These are phyloP conservation scores for Chrysochloris asiatica DNA, from an alignment of 2,113 vertebrate genomes.

Conservation along the genomic window DNA sequence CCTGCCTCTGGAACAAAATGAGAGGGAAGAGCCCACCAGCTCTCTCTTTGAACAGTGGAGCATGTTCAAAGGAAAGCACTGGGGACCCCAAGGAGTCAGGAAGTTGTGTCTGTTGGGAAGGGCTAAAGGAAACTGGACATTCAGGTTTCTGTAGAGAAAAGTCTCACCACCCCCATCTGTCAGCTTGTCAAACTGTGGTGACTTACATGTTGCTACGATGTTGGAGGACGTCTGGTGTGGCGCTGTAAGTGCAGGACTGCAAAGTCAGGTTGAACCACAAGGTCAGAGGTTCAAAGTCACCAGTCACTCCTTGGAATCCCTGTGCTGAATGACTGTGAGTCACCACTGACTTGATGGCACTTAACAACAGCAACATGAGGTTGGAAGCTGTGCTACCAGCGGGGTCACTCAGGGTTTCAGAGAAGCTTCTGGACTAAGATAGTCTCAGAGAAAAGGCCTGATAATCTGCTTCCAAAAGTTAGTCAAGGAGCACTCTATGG, in stretches of 20 bases:
- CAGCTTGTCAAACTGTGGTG: not conserved
- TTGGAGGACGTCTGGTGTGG: no score
- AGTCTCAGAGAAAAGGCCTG: not conserved
- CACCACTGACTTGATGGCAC: no score
- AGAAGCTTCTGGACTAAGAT: not conserved
- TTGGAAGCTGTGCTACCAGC: not conserved
- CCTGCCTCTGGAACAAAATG: constrained; percentile 53
- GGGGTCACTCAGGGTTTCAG: not conserved
- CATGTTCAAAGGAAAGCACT: not conserved
- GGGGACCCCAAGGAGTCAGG: not conserved
- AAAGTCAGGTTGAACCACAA: no score
- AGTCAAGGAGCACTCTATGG: not conserved
- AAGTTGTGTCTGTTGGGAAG: not conserved
- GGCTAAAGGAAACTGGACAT: not conserved
- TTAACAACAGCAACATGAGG: no score
- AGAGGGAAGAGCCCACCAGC: constrained; percentile 32
- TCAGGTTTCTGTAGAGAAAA: not conserved
- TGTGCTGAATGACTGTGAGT: no score
- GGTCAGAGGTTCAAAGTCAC: no score
- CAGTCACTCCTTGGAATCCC: no score
- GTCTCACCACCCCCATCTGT: not conserved
- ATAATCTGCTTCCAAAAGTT: not conserved
- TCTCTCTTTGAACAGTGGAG: not conserved
- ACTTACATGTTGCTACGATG: not conserved
- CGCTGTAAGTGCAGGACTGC: no score